Base-by-base conservation (phyloP, 2,888 invertebrate genomes). In the Actias luna region DNA sequence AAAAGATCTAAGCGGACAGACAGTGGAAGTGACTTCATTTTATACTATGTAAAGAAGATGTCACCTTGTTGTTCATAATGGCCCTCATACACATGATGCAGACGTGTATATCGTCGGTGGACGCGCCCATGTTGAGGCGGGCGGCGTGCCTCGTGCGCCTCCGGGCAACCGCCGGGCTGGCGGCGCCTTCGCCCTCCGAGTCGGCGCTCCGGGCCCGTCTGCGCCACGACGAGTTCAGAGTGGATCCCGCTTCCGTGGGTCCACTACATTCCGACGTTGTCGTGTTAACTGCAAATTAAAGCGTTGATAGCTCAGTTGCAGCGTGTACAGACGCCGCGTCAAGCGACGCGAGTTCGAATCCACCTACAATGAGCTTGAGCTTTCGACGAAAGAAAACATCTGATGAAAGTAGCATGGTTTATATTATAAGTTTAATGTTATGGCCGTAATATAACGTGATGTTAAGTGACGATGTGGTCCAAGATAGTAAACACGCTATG, bases 11-110 rank as follows among this genome's bases (percentile, higher is more conserved):
- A n/a, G n/a, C n/a, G n/a, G n/a, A n/a, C n/a, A n/a, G n/a, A n/a
- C n/a, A n/a, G n/a, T n/a, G n/a, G n/a, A n/a, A n/a, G n/a, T n/a
- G n/a, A n/a, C n/a, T n/a, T n/a, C n/a, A n/a, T n/a, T n/a, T n/a
- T n/a, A n/a, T n/a, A 39, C 18, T 7, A 42, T 7, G 33, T 1
- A 33, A 1, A 5, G 12, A 10, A 12, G 33, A 18, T 3, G 18
- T 36, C 73, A 96, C 96, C 94, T 99, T 99, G 85, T 99, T 99
- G 91, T 99, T 99, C 99, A 99, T 99, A 81, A 99, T 99, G 75
- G 99, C 99, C 64, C 99, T 94, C 94, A 99, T 96, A 85, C 99
- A 99, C 96, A 99, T 97, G 80, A 99, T 99, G 93, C 99, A 99
- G 67, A 99, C 98, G 90, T 99, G 99, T 80, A 99, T 99, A 85